Percentiles rank a stretch among this genome's conserved stretches.
Conservation (phyloP, 2,113 vertebrate genomes). For the Colistium nudipinnis region DNA sequence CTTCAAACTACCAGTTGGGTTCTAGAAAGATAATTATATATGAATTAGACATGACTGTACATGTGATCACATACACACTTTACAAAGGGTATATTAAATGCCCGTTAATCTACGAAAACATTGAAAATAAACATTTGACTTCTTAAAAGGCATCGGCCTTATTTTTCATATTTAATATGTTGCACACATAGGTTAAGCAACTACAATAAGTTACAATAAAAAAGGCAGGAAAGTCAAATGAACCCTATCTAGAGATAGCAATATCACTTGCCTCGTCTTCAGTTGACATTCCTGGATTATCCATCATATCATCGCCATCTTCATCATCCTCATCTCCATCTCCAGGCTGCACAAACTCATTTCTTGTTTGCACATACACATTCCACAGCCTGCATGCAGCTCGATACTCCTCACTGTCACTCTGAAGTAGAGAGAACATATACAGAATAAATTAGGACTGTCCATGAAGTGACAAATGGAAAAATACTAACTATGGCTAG, state of each 20-base stretch:
- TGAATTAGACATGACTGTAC: too few relatives aligned
- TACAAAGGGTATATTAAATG: not conserved
- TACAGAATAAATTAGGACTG: not conserved
- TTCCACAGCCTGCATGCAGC: slow-evolving; percentile 94
- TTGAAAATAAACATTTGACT: not conserved
- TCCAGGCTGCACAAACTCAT: slow-evolving; percentile 93
- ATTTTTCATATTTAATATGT: not conserved
- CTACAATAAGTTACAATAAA: not conserved
- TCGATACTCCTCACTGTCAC: slow-evolving; percentile 91
- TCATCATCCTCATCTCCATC: slow-evolving; percentile 87
- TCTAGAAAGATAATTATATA: slow-evolving; percentile 72
- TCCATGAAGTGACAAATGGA: not conserved
- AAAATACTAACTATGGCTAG: not conserved
- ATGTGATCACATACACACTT: too few relatives aligned
- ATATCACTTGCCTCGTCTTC: slow-evolving; percentile 85
- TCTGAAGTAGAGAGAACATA: slow-evolving; percentile 72
- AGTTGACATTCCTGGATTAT: slow-evolving; percentile 87
- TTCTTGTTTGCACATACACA: slow-evolving; percentile 91
- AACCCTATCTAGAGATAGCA: not conserved
- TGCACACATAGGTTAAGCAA: not conserved
- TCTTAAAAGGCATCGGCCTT: not conserved
- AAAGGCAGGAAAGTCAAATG: not conserved
- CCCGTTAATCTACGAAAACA: not conserved
- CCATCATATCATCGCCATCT: slow-evolving; percentile 89
- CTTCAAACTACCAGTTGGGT: slow-evolving; percentile 89